A percentile compares a stretch with the other conserved stretches of the same genome.
These are phyloP conservation scores for Tromatobia lineatoria DNA, from an alignment of 2,888 invertebrate species.

Conservation along the genomic window DNA sequence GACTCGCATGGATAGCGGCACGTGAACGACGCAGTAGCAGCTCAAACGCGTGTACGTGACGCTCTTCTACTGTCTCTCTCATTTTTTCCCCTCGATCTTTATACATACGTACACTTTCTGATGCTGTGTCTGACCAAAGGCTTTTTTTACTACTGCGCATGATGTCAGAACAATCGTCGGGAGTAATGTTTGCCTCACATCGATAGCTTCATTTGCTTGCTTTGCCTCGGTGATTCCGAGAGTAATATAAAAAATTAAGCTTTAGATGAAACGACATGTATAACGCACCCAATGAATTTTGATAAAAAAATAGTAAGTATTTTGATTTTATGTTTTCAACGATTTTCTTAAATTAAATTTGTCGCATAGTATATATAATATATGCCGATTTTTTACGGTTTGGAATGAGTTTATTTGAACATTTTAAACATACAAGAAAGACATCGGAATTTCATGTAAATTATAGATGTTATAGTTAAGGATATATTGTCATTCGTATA, in stretches of 20 bases:
- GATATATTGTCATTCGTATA: neutral
- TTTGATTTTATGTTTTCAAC: no score
- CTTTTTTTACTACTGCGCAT: constrained; percentile 14
- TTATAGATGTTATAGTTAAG: neutral
- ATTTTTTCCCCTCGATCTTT: constrained; percentile 32
- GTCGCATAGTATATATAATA: no score
- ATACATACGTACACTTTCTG: neutral
- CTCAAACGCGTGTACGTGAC: constrained; percentile 67
- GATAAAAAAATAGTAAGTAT: neutral
- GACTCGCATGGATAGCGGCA: constrained; percentile 73
- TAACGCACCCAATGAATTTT: neutral
- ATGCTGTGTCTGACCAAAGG: constrained; percentile 28
- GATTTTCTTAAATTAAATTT: no score
- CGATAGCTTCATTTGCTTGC: neutral
- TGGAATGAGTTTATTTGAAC: neutral
- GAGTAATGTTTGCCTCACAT: neutral
- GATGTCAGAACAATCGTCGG: neutral
- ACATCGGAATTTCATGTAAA: neutral
- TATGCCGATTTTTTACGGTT: neutral
- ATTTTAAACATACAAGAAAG: neutral
- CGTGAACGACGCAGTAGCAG: constrained; percentile 60
- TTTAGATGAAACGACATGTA: neutral
- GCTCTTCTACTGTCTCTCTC: constrained; percentile 22
- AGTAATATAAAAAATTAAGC: neutral
- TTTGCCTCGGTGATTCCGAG: neutral